Evolutionary conservation across 2,888 invertebrate genomes (phyloP), one percentile per base, ranked within the genome.

Genomic region (Daptonema setosum): DNA sequence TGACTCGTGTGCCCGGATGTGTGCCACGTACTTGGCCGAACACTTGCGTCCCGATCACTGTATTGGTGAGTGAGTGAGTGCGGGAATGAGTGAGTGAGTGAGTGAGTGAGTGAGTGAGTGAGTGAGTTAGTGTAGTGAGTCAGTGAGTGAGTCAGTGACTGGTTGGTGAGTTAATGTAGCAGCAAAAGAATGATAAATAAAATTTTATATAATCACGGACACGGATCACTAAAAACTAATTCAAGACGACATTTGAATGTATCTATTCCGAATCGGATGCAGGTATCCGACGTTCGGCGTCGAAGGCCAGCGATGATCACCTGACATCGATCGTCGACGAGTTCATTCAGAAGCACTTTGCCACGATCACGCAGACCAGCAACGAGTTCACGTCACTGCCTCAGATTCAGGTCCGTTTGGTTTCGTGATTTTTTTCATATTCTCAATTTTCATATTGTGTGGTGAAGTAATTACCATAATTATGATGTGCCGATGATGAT

Each of bases 1-100:
- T 77, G 81, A 81, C 62, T 74, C 80, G 28, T 83, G 82, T 60
- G 80, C 82, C 56, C 76, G 60, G 79, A 80, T 73, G 11, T 86
- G 80, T 75, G 83, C 79, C 65, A 77, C 77, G 62, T 81, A 77
- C 74, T 78, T 81, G 65, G 80, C 80, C 47, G 76, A 78, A 66
- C 79, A 81, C 66, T 75, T 82, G 58, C 77, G 78, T 59, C 78
- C 74, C 29, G 67, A 70, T 52, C 76, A 75, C 63, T 75, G 75
- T 64, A 71, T 75, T 63, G 74, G 75, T 67, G n/a, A 29, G 61
- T 35, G n/a, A n/a, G n/a, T n/a, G n/a, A n/a, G n/a, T n/a, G n/a
- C n/a, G n/a, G n/a, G n/a, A n/a, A n/a, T n/a, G n/a, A n/a, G n/a
- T n/a, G n/a, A n/a, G n/a, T n/a, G n/a, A n/a, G n/a, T n/a, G n/a